A percentile compares a stretch with the other conserved stretches of the same genome.
Conservation (phyloP, 2,113 vertebrate species). For the Poecilia latipinna region DNA sequence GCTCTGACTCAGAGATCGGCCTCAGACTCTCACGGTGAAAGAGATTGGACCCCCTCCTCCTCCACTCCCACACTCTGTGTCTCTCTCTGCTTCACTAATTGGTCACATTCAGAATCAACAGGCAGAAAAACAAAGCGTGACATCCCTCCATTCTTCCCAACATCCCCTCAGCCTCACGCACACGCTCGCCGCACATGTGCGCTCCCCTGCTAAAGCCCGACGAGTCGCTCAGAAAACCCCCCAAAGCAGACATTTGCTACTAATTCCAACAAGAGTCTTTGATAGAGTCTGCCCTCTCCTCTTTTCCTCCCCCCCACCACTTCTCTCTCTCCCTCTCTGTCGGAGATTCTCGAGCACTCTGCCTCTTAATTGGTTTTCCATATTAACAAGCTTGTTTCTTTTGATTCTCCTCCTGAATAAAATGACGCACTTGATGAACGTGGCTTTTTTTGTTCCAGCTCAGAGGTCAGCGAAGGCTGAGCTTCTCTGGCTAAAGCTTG, state of each 20-base stretch:
- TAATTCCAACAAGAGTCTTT: conserved; percentile 34
- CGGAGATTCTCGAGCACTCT: conserved; percentile 63
- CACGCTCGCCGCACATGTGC: conserved; percentile 42
- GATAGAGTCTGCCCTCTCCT: conserved; percentile 20
- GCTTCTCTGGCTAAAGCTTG: conserved; percentile 58
- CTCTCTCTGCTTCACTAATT: conserved; percentile 81
- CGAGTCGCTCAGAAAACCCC: conserved; percentile 34
- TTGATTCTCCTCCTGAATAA: conserved; percentile 73
- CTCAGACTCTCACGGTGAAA: conserved; percentile 62
- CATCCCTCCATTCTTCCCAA: conserved; percentile 79
- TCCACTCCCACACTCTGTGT: conserved; percentile 64
- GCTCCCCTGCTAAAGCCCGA: conserved; percentile 32
- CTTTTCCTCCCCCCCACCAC: not conserved
- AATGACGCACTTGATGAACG: conserved; percentile 70
- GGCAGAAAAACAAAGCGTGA: conserved; percentile 86
- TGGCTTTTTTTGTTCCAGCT: conserved; percentile 70
- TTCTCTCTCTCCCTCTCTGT: conserved; percentile 10
- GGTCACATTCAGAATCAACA: conserved; percentile 85
- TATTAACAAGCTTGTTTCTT: conserved; percentile 80
- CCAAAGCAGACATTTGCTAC: conserved; percentile 24
- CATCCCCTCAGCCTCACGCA: conserved; percentile 68
- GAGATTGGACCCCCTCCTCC: conserved; percentile 31
- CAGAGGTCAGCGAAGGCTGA: conserved; percentile 70
- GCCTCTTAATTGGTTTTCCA: conserved; percentile 79
- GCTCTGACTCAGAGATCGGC: conserved; percentile 51